A percentile compares a stretch with the other conserved stretches of the same genome.
These are phyloP conservation scores for Dendropsophus ebraccatus DNA, from an alignment of 2,113 vertebrate species.

Conservation along the genomic window DNA sequence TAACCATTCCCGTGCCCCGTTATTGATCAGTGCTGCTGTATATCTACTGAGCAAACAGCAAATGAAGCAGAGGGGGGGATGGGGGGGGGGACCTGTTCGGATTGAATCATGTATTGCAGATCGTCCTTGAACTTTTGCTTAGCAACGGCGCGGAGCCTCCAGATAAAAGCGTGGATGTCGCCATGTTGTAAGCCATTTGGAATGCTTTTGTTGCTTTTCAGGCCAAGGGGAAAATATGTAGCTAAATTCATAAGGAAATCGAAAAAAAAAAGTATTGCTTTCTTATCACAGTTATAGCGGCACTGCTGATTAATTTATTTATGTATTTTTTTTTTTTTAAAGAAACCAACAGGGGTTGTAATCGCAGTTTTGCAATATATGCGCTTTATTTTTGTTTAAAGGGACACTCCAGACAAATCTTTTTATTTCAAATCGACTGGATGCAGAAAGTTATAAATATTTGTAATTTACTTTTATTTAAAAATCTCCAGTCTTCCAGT, in stretches of 20 bases:
- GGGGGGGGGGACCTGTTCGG: neutral
- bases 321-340: no score
- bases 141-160: neutral
- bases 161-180: neutral
- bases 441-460: no score
- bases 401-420: no score
- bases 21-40: neutral
- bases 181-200: conserved; percentile 26
- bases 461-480: no score
- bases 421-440: no score
- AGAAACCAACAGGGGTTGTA: no score
- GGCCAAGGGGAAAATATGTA: neutral
- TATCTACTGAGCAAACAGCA: neutral
- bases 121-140: neutral
- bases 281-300: no score
- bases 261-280: no score
- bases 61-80: neutral
- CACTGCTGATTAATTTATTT: no score
- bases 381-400: no score
- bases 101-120: neutral
- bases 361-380: no score
- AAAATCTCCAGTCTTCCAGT: no score
- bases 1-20: neutral
- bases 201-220: conserved; percentile 26
- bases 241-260: neutral